Conservation (phyloP, 2,888 invertebrate species). For the Bombyx huttoni region DNA sequence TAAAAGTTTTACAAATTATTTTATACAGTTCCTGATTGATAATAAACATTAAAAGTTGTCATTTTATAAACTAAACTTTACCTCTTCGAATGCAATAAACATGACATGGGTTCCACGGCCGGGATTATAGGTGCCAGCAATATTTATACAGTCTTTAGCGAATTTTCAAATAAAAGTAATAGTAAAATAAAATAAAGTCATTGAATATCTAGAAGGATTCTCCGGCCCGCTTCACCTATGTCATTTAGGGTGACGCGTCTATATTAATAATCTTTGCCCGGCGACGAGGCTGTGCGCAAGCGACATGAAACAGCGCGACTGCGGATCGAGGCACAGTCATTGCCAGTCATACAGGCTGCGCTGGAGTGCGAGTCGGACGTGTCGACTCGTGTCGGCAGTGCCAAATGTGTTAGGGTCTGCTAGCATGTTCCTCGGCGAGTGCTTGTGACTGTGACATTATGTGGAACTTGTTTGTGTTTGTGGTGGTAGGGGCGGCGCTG, state of each 20-base stretch:
- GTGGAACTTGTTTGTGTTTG: constrained; percentile 33
- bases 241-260: constrained; percentile 7
- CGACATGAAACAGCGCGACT: constrained; percentile 14
- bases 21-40: too few species aligned
- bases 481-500: constrained; percentile 23
- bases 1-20: too few species aligned
- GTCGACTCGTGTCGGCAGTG: constrained; percentile 6
- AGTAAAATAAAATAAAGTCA: too few species aligned
- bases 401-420: constrained; percentile 14
- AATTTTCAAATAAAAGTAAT: too few species aligned
- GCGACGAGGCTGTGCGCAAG: constrained; percentile 16
- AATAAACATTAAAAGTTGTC: too few species aligned
- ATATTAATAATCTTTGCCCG: constrained; percentile 17
- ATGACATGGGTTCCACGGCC: too few species aligned
- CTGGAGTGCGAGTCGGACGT: constrained; percentile 40
- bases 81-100: too few species aligned
- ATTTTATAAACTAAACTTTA: too few species aligned
- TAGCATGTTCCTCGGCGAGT: constrained; percentile 37
- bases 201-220: too few species aligned
- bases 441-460: constrained; percentile 42
- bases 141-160: too few species aligned
- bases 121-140: too few species aligned
- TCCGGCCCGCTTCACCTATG: too few species aligned
- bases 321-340: background rate
- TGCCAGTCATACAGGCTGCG: constrained; percentile 34